A percentile compares a stretch with the other conserved stretches of the same genome.
These are phyloP conservation scores for Drosophila bocki DNA, from an alignment of 1,140 invertebrate species.

Conservation along the genomic window DNA sequence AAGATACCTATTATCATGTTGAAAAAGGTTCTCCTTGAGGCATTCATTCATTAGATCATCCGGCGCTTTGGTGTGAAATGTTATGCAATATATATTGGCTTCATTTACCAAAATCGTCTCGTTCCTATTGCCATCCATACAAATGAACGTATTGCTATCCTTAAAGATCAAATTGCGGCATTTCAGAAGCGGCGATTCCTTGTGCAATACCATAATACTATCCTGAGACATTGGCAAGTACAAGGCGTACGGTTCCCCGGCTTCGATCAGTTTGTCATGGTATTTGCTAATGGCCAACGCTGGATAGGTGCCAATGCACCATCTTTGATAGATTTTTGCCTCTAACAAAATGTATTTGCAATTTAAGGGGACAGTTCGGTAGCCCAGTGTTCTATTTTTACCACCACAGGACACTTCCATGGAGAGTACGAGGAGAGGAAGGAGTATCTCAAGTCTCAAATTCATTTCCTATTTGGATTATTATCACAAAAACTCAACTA, in stretches of 20 bases:
- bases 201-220: constrained; percentile 34
- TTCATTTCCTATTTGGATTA: not conserved
- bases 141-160: constrained; percentile 27
- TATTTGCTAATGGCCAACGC: constrained; percentile 29
- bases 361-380: constrained; percentile 12
- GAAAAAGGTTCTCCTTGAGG: not conserved
- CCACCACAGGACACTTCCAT: too few species aligned
- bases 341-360: constrained; percentile 27
- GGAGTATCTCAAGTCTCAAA: not conserved
- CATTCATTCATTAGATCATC: constrained; percentile 60
- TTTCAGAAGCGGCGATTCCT: constrained; percentile 26
- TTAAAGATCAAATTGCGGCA: constrained; percentile 20
- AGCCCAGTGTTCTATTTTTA: rapidly evolving
- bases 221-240: constrained; percentile 40
- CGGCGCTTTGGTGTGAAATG: constrained; percentile 57
- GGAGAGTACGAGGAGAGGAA: not conserved
- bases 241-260: constrained; percentile 38
- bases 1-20: not conserved
- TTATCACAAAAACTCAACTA: too few species aligned
- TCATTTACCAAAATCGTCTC: constrained; percentile 2
- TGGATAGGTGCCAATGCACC: constrained; percentile 42
- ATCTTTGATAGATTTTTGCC: not conserved
- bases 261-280: constrained; percentile 41
- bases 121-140: not conserved
- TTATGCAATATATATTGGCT: constrained; percentile 42